Evolutionary conservation across 2,888 invertebrate genomes (phyloP), one percentile per base, ranked within the genome.

Genomic region (Amblyjoppa fuscipennis): DNA sequence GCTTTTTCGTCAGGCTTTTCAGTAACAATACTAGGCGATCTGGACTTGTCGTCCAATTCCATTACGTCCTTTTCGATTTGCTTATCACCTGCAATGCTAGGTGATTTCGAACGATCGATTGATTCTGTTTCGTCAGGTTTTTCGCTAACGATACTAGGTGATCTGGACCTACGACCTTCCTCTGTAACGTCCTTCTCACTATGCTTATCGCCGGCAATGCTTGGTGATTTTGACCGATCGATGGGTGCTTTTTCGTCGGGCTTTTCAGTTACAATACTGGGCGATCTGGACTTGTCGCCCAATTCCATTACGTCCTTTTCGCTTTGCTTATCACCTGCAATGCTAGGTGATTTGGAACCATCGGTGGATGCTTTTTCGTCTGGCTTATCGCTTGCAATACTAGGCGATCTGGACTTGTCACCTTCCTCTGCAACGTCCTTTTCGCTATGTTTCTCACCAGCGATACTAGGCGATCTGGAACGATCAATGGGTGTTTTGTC

Each of bases 391-490:
- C 34, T 5, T 68, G 68, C 4, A 75, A 38, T 9, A 9, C 38
- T 38, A 38, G 38, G 38, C 7, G 38, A 38, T 38, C 38, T 38
- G 38, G 38, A 38, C 9, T 38, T 38, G 6, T 38, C 38, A 1
- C 16, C 61, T 16, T 31, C 31, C 4, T 61, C 61, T 28, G 64
- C 5, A 34, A 75, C 25, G 51, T 53, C 70, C 51, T 69, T 45
- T 56, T 64, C 59, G 41, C 69, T 56, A 2, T 13, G 41, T 20
- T 75, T 80, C 6, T 76, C 69, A 45, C 64, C 66, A n/a, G 76
- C 66, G 45, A 86, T 77, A 53, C 88, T 88, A 7, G 87, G 51
- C 3, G 87, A 87, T 45, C 78, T 87, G 2, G 87, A 87, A 28
- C 69, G 73, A 49, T 78, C 80, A 25, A 16, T 69, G 49, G 61